Percentiles rank a stretch among this genome's conserved stretches.
Conservation (phyloP, 2,113 vertebrate genomes). For the Echinops telfairi region DNA sequence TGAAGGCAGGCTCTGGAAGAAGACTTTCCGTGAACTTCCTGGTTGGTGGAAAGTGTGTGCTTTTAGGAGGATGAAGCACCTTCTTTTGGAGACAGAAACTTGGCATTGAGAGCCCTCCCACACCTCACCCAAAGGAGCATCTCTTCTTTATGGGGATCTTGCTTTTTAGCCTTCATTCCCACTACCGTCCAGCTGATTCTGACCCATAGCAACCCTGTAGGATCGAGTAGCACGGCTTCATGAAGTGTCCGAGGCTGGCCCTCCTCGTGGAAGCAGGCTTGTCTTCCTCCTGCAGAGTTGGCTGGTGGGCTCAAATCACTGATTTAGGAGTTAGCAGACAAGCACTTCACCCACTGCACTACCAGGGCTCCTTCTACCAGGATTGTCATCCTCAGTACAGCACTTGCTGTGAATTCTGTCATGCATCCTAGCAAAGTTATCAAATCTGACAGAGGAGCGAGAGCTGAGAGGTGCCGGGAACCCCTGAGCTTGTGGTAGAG, state of each 20-base stretch:
- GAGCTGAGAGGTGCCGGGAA: background rate
- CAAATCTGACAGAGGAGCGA: background rate
- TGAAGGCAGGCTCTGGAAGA: background rate
- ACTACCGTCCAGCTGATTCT: too few relatives aligned
- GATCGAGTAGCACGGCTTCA: too few relatives aligned
- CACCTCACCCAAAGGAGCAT: background rate
- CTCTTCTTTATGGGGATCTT: background rate
- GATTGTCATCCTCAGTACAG: background rate
- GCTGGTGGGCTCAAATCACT: too few relatives aligned
- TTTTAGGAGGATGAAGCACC: background rate
- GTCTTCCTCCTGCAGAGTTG: too few relatives aligned
- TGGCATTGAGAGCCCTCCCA: background rate
- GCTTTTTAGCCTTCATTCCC: background rate
- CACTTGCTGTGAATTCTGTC: background rate
- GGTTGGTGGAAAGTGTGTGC: background rate
- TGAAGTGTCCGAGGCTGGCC: too few relatives aligned
- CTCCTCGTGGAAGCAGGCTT: too few relatives aligned
- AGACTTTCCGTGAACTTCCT: background rate
- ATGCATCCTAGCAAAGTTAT: background rate
- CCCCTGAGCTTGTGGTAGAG: background rate
- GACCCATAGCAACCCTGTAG: too few relatives aligned
- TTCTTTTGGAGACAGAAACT: background rate
- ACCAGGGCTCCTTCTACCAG: too few relatives aligned
- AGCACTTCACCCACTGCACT: too few relatives aligned
- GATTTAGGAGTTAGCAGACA: too few relatives aligned